A percentile compares a stretch with the other conserved stretches of the same genome.
phyloP scores from a whole-genome alignment of 2,113 vertebrate genomes.

The Catharus bicknelli region DNA sequence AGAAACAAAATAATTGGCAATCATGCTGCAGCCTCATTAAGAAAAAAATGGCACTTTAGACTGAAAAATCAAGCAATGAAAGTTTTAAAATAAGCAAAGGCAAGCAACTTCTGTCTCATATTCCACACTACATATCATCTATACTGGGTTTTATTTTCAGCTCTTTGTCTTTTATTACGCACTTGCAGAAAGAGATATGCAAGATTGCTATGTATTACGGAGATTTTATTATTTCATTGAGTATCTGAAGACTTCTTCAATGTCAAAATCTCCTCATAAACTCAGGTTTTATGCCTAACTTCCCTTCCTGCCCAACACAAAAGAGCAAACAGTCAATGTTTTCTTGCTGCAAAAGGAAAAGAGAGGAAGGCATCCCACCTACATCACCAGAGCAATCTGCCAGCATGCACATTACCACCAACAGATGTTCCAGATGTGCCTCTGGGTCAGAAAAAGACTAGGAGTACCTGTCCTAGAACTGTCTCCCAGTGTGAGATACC shows the following conservation, averaged over 20 bases:
- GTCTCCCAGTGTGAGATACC: not conserved
- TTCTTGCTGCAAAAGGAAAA: not conserved
- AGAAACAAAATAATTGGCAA: not conserved
- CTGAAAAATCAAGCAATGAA: not conserved
- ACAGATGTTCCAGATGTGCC: not conserved
- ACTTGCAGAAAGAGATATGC: not conserved
- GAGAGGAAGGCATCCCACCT: not conserved
- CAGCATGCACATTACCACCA: not conserved
- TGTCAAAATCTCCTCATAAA: not conserved
- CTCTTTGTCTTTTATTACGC: not conserved
- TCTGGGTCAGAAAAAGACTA: not conserved
- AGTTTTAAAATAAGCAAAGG: slow-evolving; percentile 21
- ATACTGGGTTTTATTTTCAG: not conserved
- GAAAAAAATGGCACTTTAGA: not conserved
- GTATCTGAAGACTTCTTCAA: not conserved
- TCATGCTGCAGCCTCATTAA: not conserved
- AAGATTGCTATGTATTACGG: fast-evolving
- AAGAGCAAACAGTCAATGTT: not conserved
- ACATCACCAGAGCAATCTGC: not conserved
- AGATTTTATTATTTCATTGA: not conserved
- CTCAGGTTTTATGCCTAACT: not conserved
- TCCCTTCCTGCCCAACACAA: not conserved
- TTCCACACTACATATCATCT: not conserved
- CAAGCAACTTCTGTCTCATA: not conserved
- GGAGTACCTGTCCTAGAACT: not conserved